Evolutionary conservation across 2,888 invertebrate species (phyloP), one percentile per base, ranked within the genome.

Genomic region (Megamerina dolium): DNA sequence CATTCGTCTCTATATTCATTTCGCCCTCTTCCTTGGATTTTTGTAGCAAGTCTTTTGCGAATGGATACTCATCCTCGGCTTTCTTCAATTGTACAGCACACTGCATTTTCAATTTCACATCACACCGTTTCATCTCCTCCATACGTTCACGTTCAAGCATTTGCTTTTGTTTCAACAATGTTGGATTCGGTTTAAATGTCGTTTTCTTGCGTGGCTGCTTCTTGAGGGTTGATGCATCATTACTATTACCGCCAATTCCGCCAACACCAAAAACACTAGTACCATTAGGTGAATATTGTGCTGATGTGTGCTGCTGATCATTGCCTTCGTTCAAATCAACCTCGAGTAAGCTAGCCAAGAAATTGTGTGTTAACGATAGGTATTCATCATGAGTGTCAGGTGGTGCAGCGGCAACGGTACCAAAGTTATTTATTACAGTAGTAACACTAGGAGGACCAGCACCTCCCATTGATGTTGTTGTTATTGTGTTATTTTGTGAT

Each of bases 121-220:
- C 70, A n/a, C 54, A 63, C 5, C 56, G 58, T 37, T 65, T 68
- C 20, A 61, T 52, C 35, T 70, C 66, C 17, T 63, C 61, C 40
- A 68, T 52, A 10, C 66, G 64, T 44, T 63, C 62, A 3, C 63
- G 61, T 37, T 65, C 62, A 37, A 70, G 56, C n/a, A 58, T 45
- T 47, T 60, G 55, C 37, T 59, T 58, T 44, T 62, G 59, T 38
- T 68, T 65, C 9, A 70, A 44, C 10, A 70, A 49, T 13, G 68
- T 66, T 12, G 70, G 71, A 60, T 70, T 70, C 10, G 67, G 68
- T 50, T 63, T 69, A 38, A 64, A 60, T 2, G 70, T 70, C 0
- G 60, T 64, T 41, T 70, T 70, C 41, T 70, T 70, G 3, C 71
- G 63, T 6, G 71, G 69, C 37, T 70, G 70, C 18, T 70, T 70